Conservation (phyloP, 2,797 vertebrate species). For the Peromyscus attwateri region DNA sequence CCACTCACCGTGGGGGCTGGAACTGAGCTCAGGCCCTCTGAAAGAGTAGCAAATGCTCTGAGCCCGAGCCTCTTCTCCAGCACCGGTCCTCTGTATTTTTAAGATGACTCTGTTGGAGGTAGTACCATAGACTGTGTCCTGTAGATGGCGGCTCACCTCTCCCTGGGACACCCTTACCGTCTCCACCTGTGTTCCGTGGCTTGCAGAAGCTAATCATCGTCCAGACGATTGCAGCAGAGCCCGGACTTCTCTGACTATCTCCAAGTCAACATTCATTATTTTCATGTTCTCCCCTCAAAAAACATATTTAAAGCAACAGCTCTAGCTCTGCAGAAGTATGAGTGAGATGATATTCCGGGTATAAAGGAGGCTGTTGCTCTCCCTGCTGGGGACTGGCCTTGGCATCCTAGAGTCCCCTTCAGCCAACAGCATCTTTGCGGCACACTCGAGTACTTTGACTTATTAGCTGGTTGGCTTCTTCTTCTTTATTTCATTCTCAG, state of each 20-base stretch:
- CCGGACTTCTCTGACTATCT: slow-evolving; percentile 39
- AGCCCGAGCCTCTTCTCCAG: neutral
- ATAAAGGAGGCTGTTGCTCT: neutral
- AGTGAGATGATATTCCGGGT: neutral
- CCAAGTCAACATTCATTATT: neutral
- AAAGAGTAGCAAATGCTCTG: too few species aligned
- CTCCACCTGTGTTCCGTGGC: neutral
- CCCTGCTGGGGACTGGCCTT: neutral
- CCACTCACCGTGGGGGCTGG: neutral
- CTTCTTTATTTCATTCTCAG: neutral
- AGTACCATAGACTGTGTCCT: neutral
- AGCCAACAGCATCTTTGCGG: neutral
- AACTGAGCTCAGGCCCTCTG: neutral
- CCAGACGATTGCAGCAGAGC: slow-evolving; percentile 63
- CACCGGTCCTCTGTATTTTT: slow-evolving; percentile 12
- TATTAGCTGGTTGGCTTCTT: neutral
- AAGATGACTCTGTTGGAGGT: slow-evolving; percentile 49
- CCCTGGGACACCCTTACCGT: neutral
- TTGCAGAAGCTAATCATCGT: slow-evolving; percentile 68
- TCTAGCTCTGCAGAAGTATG: neutral
- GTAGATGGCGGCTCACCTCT: neutral
- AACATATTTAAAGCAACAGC: neutral
- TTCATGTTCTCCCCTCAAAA: neutral
- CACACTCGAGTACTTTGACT: neutral
- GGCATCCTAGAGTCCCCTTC: neutral